Evolutionary conservation across 2,797 vertebrate genomes (phyloP).

Genomic region (Sphenopsis melanotis): DNA sequence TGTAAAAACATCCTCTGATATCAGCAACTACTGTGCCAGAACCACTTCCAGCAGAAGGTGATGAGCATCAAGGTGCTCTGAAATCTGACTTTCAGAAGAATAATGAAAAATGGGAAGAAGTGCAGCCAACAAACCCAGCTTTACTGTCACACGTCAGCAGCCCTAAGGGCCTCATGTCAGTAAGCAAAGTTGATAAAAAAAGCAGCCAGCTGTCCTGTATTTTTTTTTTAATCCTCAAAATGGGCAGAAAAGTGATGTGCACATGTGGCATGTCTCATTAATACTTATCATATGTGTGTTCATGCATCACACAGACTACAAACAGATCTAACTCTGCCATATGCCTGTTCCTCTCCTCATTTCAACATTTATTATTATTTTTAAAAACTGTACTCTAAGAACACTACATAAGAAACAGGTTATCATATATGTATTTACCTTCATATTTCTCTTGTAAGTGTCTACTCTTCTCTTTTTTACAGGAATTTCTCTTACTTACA

Average conservation of each 20-base stretch:
- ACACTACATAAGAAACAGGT: neutral
- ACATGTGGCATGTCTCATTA: slow-evolving; percentile 43
- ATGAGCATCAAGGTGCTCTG: neutral
- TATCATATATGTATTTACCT: neutral
- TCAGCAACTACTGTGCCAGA: neutral
- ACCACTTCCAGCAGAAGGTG: neutral
- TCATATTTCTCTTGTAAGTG: neutral
- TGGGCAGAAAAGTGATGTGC: slow-evolving; percentile 27
- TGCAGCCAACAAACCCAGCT: neutral
- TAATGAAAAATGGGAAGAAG: neutral
- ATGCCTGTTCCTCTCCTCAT: neutral
- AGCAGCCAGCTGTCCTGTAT: slow-evolving; percentile 15
- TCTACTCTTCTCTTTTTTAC: neutral
- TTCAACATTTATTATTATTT: neutral
- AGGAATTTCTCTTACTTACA: neutral
- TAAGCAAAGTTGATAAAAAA: slow-evolving; percentile 24
- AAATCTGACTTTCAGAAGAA: neutral
- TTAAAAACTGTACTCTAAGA: neutral
- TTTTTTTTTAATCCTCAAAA: slow-evolving; percentile 43
- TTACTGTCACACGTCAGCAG: neutral
- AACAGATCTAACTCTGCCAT: neutral
- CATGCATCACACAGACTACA: neutral
- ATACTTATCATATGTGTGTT: slow-evolving; percentile 30
- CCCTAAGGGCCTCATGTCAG: neutral
- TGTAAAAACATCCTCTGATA: neutral